Evolutionary conservation across 2,113 vertebrate species (phyloP), one percentile per base, ranked within the genome.

Genomic region (Salvelinus sp.): DNA sequence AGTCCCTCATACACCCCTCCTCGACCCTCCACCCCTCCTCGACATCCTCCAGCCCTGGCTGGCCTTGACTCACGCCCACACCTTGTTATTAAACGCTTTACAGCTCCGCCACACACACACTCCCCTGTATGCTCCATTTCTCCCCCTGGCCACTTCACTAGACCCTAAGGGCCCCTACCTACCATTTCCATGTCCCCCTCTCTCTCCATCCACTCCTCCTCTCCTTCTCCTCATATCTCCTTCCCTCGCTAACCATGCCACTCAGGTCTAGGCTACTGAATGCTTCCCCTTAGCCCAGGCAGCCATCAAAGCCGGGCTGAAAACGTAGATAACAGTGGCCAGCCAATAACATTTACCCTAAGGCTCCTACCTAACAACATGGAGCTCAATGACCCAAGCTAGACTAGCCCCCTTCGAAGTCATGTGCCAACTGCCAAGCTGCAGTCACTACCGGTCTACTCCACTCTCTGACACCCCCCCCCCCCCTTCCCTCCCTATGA

Each of bases 331-430:
- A 33, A 33, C 33, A 76, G 48, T 64, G 74, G 79, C 80, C 74
- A 54, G 86, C 78, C 78, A 77, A 75, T 82, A 9, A 4, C 48
- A 44, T 47, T 44, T 18, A 71, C 44, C 62, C 67, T 69, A 12
- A 3, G 1, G 44, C 25, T 71, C 60, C 77, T 71, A 62, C 54
- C 77, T 69, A 62, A 74, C 65, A 71, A 69, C 30, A 44, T 47
- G 14, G 3, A 0, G 38, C 23, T 70, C 23, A 0, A 10, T 81
- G 79, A 79, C 57, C 75, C 68, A 48, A 77, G 74, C 76, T 69
- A 80, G 4, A 22, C 58, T 22, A 10, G 4, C 2, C 58, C 18
- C n/a, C n/a, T 16, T 50, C 77, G 68, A 73, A 60, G 70, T 64
- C 25, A 25, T 0, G 38, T 44, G 38, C 9, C 38, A 44, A 44